Percentiles rank a stretch among this genome's conserved stretches.
Evolutionary conservation across 2,888 invertebrate genomes (phyloP).

Genomic region (Pristionchus arcanus): DNA sequence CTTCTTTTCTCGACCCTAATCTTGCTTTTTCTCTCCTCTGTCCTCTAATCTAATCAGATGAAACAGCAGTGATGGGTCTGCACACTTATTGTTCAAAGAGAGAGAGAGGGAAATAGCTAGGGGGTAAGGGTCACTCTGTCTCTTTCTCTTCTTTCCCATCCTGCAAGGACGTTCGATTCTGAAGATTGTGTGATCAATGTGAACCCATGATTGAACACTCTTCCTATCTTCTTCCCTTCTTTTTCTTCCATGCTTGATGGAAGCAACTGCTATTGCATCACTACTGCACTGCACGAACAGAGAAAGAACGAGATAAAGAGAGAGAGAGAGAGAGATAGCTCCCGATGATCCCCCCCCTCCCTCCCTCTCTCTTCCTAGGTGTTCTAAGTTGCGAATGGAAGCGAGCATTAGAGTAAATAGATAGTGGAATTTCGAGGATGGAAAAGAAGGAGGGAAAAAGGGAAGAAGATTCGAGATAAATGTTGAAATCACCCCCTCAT

Average conservation of each 20-base stretch:
- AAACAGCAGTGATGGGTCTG: not conserved
- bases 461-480: conserved; percentile 7
- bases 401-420: conserved; percentile 31
- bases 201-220: not conserved
- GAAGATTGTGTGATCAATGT: not conserved
- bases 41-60: conserved; percentile 31
- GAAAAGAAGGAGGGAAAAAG: conserved; percentile 16
- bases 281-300: conserved; percentile 2
- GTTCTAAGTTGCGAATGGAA: conserved; percentile 43
- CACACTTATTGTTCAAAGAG: not conserved
- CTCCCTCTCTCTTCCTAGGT: conserved; percentile 10
- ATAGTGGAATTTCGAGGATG: conserved; percentile 27
- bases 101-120: not conserved
- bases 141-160: not conserved
- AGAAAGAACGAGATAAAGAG: not conserved
- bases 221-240: not conserved
- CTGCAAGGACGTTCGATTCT: not conserved
- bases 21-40: conserved; percentile 16
- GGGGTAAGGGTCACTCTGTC: not conserved
- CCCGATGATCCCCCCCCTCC: not conserved
- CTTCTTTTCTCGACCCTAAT: conserved; percentile 22
- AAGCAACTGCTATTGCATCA: conserved; percentile 25
- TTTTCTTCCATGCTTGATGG: conserved; percentile 2
- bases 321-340: not conserved
- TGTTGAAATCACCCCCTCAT: not conserved